A percentile compares a stretch with the other conserved stretches of the same genome.
phyloP scores from a whole-genome alignment of 1,140 invertebrate genomes.

The Bombus soroeensis region DNA sequence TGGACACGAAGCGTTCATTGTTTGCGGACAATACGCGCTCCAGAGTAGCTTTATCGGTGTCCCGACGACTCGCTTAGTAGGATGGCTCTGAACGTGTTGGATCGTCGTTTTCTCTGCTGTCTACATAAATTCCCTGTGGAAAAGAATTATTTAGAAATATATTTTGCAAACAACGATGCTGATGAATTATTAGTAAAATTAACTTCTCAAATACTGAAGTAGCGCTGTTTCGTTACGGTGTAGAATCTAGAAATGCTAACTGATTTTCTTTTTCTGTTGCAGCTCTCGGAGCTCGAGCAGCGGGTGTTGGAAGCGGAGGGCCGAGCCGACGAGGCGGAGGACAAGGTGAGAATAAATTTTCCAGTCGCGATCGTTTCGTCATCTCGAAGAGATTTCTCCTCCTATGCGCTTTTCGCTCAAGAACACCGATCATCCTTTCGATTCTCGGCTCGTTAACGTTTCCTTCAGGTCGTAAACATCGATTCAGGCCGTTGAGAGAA shows the following conservation, averaged over 20 bases:
- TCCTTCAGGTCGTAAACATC: constrained; percentile 5
- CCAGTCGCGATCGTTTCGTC: background rate
- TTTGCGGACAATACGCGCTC: background rate
- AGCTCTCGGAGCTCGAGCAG: constrained; percentile 95
- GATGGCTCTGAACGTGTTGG: background rate
- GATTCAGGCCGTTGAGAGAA: background rate
- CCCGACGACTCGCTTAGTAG: no score
- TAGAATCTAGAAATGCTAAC: background rate
- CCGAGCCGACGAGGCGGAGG: constrained; percentile 94
- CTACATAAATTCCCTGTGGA: background rate
- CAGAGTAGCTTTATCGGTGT: background rate
- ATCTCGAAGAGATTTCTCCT: background rate
- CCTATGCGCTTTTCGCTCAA: background rate
- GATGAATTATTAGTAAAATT: no score
- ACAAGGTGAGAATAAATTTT: constrained; percentile 88
- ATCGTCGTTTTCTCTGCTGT: background rate
- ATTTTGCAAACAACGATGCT: no score
- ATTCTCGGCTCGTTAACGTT: constrained; percentile 2
- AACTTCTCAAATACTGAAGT: no score
- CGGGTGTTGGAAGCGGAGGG: constrained; percentile 94
- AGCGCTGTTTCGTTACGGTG: no score
- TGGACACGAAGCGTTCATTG: background rate
- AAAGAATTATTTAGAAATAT: background rate
- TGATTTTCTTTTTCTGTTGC: constrained; percentile 84
- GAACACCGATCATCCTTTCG: constrained; percentile 1